Percentiles rank a stretch among this genome's conserved stretches.
Evolutionary conservation across 2,888 invertebrate genomes (phyloP).

Genomic region (Sinelater perroti): DNA sequence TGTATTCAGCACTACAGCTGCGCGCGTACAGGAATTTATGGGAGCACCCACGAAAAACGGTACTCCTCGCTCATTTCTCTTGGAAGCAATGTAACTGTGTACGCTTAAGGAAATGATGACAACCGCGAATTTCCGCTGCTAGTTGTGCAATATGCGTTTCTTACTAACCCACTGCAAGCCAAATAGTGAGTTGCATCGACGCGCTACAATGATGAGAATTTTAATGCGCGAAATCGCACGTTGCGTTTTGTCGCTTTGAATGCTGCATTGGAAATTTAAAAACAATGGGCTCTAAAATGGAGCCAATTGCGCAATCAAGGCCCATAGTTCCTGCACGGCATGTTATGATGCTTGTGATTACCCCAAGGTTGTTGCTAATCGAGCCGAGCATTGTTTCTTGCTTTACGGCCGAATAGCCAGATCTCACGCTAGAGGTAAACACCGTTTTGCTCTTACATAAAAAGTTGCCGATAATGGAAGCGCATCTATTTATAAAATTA

Average conservation of each 20-base stretch:
- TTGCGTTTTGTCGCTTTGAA: conserved; percentile 1
- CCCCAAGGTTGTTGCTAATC: conserved; percentile 2
- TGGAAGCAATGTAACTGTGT: background rate
- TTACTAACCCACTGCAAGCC: background rate
- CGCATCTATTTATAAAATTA: no score
- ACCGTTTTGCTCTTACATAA: no score
- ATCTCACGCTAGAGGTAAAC: no score
- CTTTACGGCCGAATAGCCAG: no score
- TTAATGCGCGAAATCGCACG: background rate
- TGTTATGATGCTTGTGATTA: conserved; percentile 12
- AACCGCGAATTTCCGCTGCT: background rate
- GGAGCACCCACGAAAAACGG: conserved; percentile 7
- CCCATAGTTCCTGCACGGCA: background rate
- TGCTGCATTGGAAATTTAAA: conserved; percentile 6
- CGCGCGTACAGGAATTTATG: conserved; percentile 1
- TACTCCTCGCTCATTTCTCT: background rate
- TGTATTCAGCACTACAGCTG: background rate
- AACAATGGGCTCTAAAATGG: conserved; percentile 10
- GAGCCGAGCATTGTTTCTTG: background rate
- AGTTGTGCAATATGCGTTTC: conserved; percentile 5
- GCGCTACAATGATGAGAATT: conserved; percentile 7
- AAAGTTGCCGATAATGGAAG: no score
- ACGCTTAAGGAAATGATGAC: conserved; percentile 8
- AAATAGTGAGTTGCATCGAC: background rate
- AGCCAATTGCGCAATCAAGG: conserved; percentile 8